phyloP scores from a whole-genome alignment of 2,888 invertebrate genomes.

The Pelosia muscerda region DNA sequence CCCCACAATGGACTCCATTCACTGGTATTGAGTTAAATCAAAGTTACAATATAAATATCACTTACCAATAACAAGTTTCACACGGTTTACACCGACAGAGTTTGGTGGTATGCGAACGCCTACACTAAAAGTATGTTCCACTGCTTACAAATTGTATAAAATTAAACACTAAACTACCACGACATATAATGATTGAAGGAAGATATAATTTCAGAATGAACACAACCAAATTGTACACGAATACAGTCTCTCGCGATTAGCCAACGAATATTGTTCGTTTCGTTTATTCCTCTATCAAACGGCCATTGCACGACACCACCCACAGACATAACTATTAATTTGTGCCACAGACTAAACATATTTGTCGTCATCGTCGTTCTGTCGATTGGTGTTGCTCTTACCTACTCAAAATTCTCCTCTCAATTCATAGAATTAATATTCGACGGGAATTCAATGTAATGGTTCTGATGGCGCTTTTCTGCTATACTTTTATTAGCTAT shows the following conservation, averaged over 20 bases:
- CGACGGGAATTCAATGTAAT: no score
- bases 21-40: slow-evolving; percentile 22
- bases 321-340: slow-evolving; percentile 39
- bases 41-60: slow-evolving; percentile 43
- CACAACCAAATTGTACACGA: slow-evolving; percentile 45
- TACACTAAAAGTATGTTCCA: slow-evolving; percentile 62
- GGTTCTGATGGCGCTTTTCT: no score
- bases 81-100: slow-evolving; percentile 59
- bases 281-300: slow-evolving; percentile 52
- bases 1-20: slow-evolving; percentile 8
- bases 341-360: slow-evolving; percentile 45
- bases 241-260: slow-evolving; percentile 52
- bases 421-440: slow-evolving; percentile 2
- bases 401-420: not conserved
- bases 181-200: slow-evolving; percentile 43
- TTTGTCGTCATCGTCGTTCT: slow-evolving; percentile 12
- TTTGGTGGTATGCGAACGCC: slow-evolving; percentile 60
- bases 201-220: slow-evolving; percentile 53
- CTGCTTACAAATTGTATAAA: slow-evolving; percentile 54
- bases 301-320: slow-evolving; percentile 60
- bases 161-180: slow-evolving; percentile 58
- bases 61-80: slow-evolving; percentile 78
- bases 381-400: not conserved
- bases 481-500: no score
- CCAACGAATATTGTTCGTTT: slow-evolving; percentile 55